Conservation (phyloP, 2,888 invertebrate genomes). For the Argynnis bischoffii region DNA sequence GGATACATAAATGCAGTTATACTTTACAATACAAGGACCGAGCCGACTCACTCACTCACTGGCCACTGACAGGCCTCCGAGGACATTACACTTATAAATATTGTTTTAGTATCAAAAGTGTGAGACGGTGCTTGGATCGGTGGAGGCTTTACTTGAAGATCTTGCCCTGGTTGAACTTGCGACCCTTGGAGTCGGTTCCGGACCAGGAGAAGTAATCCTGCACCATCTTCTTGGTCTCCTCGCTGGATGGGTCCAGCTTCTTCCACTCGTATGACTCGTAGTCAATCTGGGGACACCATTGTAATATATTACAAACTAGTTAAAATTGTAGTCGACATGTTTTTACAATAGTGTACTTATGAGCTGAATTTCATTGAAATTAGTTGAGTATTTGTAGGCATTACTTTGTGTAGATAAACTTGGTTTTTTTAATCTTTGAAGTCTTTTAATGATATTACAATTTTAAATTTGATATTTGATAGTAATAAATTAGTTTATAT, state of each 20-base stretch:
- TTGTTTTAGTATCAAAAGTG: conserved; percentile 26
- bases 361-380: no score
- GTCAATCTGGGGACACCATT: conserved; percentile 83
- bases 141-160: conserved; percentile 91
- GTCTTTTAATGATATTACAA: no score
- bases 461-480: no score
- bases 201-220: conserved; percentile 95
- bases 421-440: no score
- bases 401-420: no score
- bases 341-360: no score
- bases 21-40: conserved; percentile 43
- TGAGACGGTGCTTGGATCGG: background rate
- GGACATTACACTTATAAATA: conserved; percentile 13
- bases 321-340: no score
- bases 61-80: background rate
- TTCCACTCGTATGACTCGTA: conserved; percentile 98
- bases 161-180: conserved; percentile 99
- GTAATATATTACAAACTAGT: background rate
- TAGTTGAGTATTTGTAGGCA: no score
- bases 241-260: conserved; percentile 91
- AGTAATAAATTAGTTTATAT: no score
- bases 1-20: conserved; percentile 57
- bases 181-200: conserved; percentile 92
- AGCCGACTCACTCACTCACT: conserved; percentile 20
- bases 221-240: conserved; percentile 93